Conservation (phyloP, 2,113 vertebrate species). For the Alexandromys fortis region DNA sequence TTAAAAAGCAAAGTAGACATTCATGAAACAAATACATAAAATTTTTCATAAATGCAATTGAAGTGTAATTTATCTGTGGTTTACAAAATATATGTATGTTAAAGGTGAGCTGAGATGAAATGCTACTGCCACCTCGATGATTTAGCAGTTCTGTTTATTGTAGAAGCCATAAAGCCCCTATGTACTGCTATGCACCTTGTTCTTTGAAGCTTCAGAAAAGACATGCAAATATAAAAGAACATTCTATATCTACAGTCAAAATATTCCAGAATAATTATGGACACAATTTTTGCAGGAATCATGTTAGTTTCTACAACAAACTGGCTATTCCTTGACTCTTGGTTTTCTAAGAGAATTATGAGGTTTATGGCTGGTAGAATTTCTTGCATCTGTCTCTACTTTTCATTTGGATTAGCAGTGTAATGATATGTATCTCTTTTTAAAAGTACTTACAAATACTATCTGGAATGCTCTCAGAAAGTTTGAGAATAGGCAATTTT, state of each 20-base stretch:
- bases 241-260: neutral
- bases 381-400: rapidly evolving
- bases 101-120: neutral
- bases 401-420: neutral
- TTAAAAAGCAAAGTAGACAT: neutral
- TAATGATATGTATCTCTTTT: neutral
- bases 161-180: neutral
- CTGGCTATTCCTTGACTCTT: neutral
- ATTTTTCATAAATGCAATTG: neutral
- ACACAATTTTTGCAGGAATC: neutral
- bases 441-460: neutral
- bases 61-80: neutral
- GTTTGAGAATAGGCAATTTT: neutral
- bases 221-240: neutral
- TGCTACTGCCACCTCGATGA: neutral
- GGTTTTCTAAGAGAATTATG: neutral
- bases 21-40: neutral
- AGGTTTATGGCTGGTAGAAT: neutral
- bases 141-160: neutral
- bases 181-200: neutral
- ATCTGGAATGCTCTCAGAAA: neutral
- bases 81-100: neutral
- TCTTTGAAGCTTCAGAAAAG: neutral
- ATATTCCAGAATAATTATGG: neutral
- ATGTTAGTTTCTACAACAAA: neutral